phyloP scores from a whole-genome alignment of 1,140 invertebrate genomes.

The Ceratina calcarata region DNA sequence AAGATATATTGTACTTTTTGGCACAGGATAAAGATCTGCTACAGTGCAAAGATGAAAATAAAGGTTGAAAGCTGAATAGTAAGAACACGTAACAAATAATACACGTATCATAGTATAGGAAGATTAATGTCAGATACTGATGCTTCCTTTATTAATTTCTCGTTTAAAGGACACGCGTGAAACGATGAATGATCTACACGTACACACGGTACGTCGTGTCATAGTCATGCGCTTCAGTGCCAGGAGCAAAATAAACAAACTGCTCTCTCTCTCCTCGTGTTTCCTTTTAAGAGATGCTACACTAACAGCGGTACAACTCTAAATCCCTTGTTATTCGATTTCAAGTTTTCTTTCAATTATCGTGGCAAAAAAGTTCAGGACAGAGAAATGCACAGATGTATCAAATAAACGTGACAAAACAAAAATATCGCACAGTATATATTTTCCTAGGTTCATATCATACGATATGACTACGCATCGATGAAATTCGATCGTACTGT shows the following conservation, averaged over 20 bases:
- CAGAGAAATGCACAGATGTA: too few species aligned
- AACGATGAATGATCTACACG: constrained; percentile 35
- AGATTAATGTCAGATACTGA: constrained; percentile 29
- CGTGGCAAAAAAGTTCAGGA: too few species aligned
- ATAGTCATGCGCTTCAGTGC: not conserved
- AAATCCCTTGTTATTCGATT: too few species aligned
- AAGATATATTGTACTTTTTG: too few species aligned
- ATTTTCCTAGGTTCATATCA: not conserved
- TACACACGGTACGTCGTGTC: too few species aligned
- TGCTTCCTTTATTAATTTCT: constrained; percentile 33
- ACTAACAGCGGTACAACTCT: not conserved
- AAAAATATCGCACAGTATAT: not conserved
- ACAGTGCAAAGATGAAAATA: not conserved
- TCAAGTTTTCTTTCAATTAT: too few species aligned
- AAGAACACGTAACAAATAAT: constrained; percentile 7
- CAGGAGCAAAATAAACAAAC: constrained; percentile 20
- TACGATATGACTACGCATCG: constrained; percentile 37
- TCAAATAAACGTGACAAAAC: too few species aligned
- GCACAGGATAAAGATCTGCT: not conserved
- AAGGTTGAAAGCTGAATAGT: not conserved
- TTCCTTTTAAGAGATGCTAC: not conserved
- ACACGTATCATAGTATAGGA: not conserved
- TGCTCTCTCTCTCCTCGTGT: not conserved
- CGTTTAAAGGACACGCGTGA: constrained; percentile 24
- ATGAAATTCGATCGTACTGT: constrained; percentile 50